Base-by-base conservation (phyloP, 2,888 invertebrate species). In the Parnassius smintheus region DNA sequence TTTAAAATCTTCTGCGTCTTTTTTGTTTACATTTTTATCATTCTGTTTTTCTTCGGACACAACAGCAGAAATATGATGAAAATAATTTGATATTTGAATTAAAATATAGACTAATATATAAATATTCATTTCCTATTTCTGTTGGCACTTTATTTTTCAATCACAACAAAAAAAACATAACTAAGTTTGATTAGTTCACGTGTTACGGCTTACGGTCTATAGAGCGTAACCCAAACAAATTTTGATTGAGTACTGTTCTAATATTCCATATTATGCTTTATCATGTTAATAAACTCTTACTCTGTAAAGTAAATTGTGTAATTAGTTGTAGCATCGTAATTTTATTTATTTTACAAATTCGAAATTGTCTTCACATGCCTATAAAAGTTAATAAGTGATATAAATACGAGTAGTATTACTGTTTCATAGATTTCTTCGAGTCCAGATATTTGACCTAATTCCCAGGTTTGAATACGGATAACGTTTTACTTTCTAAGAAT, bases 11-110 rank as follows among this genome's bases (percentile, higher is more conserved):
- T 65, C 51, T 53, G 70, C 59, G 12, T 65, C 65, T 45, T 68
- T 61, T 54, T 65, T 58, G 13, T 61, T 51, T 10, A 35, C 46
- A 12, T 62, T 56, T n/a, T 66, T 62, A 2, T 65, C 46, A 46
- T 57, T 65, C 9, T 13, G 11, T 41, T 68, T 62, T 60, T 74
- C 73, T 8, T 70, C 67, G 2, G 64, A 64, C 18, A 60, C 52
- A 2, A 64, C 25, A 11, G 44, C 42, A n/a, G 45, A 18, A 44
- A 51, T n/a, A 10, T 59, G 51, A 4, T 45, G 55, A 4, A 45
- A 56, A 25, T 25, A 49, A n/a, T 52, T 46, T n/a, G 13, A 25
- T 9, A 54, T 22, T 51, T 59, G 54, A 9, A 55, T 25, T 1
- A 55, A 25, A 35, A 58, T 22, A 59, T 41, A 63, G 41, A 45